Percentiles rank a stretch among this genome's conserved stretches.
These are phyloP conservation scores for Petrocephalus schoutedeni DNA, from an alignment of 2,797 vertebrate genomes.

Conservation along the genomic window DNA sequence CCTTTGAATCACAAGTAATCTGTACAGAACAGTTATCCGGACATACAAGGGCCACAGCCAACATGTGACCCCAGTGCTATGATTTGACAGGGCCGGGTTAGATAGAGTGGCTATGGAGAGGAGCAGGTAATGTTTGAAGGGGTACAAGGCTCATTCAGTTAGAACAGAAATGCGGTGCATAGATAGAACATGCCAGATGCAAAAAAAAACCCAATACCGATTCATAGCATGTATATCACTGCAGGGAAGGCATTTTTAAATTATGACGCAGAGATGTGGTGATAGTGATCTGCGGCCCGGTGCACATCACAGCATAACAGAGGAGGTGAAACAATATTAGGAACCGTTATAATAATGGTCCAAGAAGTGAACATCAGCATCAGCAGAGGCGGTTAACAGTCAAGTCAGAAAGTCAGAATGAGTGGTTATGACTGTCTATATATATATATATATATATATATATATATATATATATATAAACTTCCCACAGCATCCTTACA, in stretches of 20 bases:
- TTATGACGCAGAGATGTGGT: background rate
- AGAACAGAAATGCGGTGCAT: background rate
- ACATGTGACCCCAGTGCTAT: background rate
- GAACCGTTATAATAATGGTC: background rate
- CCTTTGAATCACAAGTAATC: background rate
- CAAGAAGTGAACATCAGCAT: background rate
- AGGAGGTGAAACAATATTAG: background rate
- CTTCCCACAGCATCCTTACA: background rate
- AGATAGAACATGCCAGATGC: background rate
- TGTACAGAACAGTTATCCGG: background rate
- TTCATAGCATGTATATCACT: background rate
- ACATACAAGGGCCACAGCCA: background rate
- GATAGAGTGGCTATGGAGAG: background rate
- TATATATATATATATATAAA: background rate
- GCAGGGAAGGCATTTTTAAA: background rate
- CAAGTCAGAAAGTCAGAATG: conserved; percentile 3
- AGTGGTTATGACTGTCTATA: background rate
- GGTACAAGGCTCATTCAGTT: background rate
- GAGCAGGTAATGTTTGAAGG: background rate
- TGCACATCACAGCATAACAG: background rate
- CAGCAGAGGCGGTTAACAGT: background rate
- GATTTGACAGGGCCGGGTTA: background rate
- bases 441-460: background rate
- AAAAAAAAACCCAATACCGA: background rate
- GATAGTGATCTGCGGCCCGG: background rate